A percentile compares a stretch with the other conserved stretches of the same genome.
Evolutionary conservation across 2,888 invertebrate species (phyloP).

Genomic region (Lycocerus yunnanus): DNA sequence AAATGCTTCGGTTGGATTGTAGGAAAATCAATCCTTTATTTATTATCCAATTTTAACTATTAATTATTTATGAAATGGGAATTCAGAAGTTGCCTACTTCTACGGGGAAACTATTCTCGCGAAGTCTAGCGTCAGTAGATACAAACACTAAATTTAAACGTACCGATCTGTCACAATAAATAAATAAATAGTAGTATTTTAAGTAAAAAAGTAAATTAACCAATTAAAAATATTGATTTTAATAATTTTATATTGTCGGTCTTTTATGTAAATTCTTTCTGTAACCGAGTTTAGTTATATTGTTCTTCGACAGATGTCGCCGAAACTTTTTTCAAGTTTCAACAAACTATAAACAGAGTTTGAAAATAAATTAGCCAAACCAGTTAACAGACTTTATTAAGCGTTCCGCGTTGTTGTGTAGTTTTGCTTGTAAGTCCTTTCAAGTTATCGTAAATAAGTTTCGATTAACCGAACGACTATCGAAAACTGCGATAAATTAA

Average conservation of each 20-base stretch:
- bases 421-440: slow-evolving; percentile 8
- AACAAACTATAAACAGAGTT: slow-evolving; percentile 33
- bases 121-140: background rate
- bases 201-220: background rate
- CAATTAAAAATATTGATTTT: background rate
- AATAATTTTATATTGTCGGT: background rate
- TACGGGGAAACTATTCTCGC: background rate
- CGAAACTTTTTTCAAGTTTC: background rate
- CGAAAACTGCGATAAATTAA: background rate
- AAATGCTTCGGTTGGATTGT: background rate
- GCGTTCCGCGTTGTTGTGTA: slow-evolving; percentile 24
- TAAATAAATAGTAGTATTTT: background rate
- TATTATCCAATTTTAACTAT: background rate
- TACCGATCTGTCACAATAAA: background rate
- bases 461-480: background rate
- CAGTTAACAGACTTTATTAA: slow-evolving; percentile 30
- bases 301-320: background rate
- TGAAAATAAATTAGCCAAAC: slow-evolving; percentile 35
- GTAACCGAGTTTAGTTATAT: background rate
- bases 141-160: background rate
- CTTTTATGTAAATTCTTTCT: background rate
- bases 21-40: background rate
- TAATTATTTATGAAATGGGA: background rate
- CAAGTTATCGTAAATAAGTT: background rate
- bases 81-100: too few relatives aligned